Conservation (phyloP, 2,797 vertebrate genomes). For the Mus caroli region DNA sequence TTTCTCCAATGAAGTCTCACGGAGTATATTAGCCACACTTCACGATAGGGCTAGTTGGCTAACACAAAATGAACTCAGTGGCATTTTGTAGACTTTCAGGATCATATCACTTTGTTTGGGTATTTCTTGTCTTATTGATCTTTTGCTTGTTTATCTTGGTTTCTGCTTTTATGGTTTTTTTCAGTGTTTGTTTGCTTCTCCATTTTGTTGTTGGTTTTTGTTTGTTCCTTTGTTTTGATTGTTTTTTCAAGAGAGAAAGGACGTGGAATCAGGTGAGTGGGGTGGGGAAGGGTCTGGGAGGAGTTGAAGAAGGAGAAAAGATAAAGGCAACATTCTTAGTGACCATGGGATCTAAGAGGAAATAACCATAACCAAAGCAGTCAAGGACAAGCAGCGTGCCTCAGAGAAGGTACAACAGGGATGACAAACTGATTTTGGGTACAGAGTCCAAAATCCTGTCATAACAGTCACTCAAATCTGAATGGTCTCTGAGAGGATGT, state of each 20-base stretch:
- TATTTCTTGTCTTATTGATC: not conserved
- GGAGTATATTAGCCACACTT: not conserved
- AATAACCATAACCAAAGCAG: not conserved
- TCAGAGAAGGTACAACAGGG: not conserved
- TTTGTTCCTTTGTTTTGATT: not conserved
- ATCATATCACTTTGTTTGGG: not conserved
- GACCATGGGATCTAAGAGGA: not conserved
- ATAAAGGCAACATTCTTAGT: not conserved
- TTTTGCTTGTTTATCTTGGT: not conserved
- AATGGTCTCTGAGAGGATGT: not conserved
- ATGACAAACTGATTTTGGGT: not conserved
- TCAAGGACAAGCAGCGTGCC: not conserved
- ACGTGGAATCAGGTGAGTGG: not conserved
- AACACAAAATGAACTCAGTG: not conserved
- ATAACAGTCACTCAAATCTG: not conserved
- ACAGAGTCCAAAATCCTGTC: not conserved
- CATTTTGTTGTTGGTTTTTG: not conserved
- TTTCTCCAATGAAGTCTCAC: not conserved
- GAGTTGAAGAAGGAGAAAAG: not conserved
- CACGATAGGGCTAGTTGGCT: not conserved
- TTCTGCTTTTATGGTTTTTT: not conserved
- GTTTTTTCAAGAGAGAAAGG: not conserved
- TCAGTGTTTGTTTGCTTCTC: not conserved
- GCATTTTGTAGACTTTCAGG: not conserved
- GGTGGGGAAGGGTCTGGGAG: too few relatives aligned